Percentiles rank a stretch among this genome's conserved stretches.
These are phyloP conservation scores for Zalophus californianus DNA, from an alignment of 2,797 vertebrate species.

Conservation along the genomic window DNA sequence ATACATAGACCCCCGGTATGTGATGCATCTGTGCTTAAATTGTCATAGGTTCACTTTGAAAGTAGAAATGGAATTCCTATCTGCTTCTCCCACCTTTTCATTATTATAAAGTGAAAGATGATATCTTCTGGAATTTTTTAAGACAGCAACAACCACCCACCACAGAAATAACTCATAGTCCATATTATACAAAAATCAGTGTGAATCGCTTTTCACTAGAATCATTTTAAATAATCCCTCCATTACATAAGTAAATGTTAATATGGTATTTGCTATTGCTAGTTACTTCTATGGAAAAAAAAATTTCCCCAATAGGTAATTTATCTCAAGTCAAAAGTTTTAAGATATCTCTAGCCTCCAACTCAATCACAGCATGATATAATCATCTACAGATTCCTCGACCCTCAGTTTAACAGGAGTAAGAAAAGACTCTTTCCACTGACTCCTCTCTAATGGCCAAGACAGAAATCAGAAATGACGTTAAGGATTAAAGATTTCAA, in stretches of 20 bases:
- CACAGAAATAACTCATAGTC: not conserved
- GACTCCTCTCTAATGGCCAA: not conserved
- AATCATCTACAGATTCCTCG: not conserved
- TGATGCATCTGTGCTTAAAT: not conserved
- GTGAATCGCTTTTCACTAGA: constrained; percentile 1
- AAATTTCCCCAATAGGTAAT: not conserved
- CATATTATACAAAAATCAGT: not conserved
- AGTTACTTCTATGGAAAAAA: not conserved
- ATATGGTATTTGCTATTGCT: not conserved
- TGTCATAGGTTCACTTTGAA: not conserved
- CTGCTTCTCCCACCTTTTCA: not conserved
- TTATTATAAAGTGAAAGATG: not conserved
- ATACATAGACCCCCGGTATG: not conserved
- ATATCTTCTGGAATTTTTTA: not conserved
- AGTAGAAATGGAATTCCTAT: not conserved
- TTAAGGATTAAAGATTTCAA: not conserved
- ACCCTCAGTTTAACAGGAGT: not conserved
- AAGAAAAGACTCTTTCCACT: not conserved
- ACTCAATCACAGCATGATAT: not conserved
- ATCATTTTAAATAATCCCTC: not conserved
- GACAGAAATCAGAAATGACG: not conserved
- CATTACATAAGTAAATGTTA: constrained; percentile 2
- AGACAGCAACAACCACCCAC: not conserved
- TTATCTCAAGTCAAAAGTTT: not conserved
- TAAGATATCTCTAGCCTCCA: not conserved